Evolutionary conservation across 2,888 invertebrate species (phyloP), one percentile per base, ranked within the genome.

Genomic region (Ceraclea dissimilis): DNA sequence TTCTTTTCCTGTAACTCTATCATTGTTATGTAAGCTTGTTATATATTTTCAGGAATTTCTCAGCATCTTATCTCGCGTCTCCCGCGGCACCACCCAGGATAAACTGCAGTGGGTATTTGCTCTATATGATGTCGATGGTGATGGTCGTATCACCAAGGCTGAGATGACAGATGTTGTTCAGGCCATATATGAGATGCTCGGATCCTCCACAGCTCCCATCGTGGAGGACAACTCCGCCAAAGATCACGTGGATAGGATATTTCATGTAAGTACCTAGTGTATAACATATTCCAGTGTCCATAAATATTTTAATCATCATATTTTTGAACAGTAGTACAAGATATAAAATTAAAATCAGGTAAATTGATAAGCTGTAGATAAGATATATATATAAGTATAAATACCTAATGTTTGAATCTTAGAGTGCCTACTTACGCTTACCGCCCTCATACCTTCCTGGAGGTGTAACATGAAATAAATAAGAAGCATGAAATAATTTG

Each of bases 101-200:
- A 90, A 93, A 69, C 75, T 93, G 43, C 85, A 89, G 63, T 93
- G 93, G 93, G 85, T 92, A 53, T 93, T 93, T 70, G 84, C 86
- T 8, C 76, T 93, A 18, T 93, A 93, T 73, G 93, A 93, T 70
- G 81, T 90, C 57, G 90, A 93, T 67, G 87, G 88, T 0, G 92
- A 93, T 68, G 92, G 93, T 0, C 79, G 87, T 59, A 90, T 93
- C 68, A 88, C 89, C 18, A 84, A 90, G 66, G 79, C 83, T 1
- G 93, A 93, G 75, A 90, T 93, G 90, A 71, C 84, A 63, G 84
- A 88, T 58, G 91, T 93, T 43, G 91, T 90, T 34, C 80, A 79
- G 50, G 88, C 91, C 46, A 89, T 93, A 63, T 92, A 93, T 71
- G 90, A 90, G 70, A 86, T 93, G 84, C 76, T 93, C 64, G 93